These are phyloP conservation scores for Moxostoma hubbsi DNA, from an alignment of 2,797 vertebrate species.

Conservation along the genomic window DNA sequence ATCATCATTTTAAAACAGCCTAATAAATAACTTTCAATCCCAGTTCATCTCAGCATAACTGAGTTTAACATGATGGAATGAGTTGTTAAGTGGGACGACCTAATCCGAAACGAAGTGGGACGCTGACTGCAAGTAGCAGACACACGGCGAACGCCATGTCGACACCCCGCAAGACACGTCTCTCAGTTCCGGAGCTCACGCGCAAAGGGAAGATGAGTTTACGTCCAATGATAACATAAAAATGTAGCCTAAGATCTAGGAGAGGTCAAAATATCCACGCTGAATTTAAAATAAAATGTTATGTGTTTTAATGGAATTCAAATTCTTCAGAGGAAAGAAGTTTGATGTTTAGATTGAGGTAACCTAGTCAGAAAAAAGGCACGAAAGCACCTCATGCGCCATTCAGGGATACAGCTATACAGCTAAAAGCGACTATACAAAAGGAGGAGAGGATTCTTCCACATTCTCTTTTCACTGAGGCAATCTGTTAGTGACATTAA, in stretches of 20 bases:
- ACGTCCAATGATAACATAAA: constrained; percentile 59
- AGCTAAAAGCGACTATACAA: constrained; percentile 75
- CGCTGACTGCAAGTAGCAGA: constrained; percentile 71
- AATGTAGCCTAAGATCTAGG: not conserved
- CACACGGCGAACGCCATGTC: constrained; percentile 73
- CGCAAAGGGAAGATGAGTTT: constrained; percentile 66
- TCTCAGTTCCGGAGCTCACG: constrained; percentile 61
- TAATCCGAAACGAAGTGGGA: constrained; percentile 65
- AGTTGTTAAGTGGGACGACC: constrained; percentile 70
- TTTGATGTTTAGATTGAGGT: not conserved
- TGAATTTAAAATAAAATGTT: not conserved
- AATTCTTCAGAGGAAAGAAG: too few species aligned
- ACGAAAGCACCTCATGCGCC: constrained; percentile 58
- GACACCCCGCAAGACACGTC: constrained; percentile 56
- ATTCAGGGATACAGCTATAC: constrained; percentile 73
- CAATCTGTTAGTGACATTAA: constrained; percentile 87
- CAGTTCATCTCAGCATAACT: not conserved
- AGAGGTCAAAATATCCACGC: not conserved
- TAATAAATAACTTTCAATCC: not conserved
- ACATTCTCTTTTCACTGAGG: constrained; percentile 84
- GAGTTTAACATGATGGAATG: constrained; percentile 31
- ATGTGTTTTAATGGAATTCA: not conserved
- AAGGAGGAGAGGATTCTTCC: constrained; percentile 82
- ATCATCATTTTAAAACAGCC: too few species aligned
- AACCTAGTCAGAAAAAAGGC: constrained; percentile 28